These are phyloP conservation scores for Drosophila persimilis DNA, from an alignment of 1,140 invertebrate genomes.

Conservation along the genomic window DNA sequence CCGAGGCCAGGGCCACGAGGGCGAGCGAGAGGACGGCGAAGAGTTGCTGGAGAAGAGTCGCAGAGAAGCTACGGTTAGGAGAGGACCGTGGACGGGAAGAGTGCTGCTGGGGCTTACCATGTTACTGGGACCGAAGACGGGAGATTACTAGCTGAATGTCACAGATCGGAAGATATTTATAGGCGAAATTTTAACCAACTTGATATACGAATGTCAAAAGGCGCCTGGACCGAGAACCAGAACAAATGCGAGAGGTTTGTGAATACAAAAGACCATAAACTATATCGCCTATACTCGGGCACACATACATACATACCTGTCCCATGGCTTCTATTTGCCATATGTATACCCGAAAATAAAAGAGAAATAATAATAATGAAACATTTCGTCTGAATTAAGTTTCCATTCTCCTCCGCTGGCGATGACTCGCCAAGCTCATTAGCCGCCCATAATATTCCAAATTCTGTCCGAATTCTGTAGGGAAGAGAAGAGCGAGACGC, in stretches of 20 bases:
- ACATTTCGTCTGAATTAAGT: conserved; percentile 24
- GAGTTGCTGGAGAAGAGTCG: conserved; percentile 47
- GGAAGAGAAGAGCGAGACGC: neutral
- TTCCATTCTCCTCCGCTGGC: no score
- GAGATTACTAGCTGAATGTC: conserved; percentile 31
- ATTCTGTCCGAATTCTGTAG: conserved; percentile 3
- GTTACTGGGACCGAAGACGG: conserved; percentile 27
- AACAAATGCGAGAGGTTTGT: conserved; percentile 10
- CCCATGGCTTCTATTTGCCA: no score
- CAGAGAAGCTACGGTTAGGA: neutral
- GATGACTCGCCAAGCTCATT: conserved; percentile 22
- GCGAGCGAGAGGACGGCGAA: conserved; percentile 56
- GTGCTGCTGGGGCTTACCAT: conserved; percentile 48
- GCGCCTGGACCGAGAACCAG: conserved; percentile 33
- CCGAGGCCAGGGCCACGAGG: conserved; percentile 57
- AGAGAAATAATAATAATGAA: conserved; percentile 29
- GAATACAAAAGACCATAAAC: conserved; percentile 28
- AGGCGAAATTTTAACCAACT: conserved; percentile 32
- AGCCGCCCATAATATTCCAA: conserved; percentile 36
- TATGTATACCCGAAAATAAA: no score
- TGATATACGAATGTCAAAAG: conserved; percentile 70
- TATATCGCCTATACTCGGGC: conserved; percentile 24
- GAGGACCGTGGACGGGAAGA: neutral
- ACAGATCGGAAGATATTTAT: conserved; percentile 57
- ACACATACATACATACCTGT: no score